Evolutionary conservation across 2,113 vertebrate species (phyloP), one percentile per base, ranked within the genome.

Genomic region (Falcunculus frontatus): DNA sequence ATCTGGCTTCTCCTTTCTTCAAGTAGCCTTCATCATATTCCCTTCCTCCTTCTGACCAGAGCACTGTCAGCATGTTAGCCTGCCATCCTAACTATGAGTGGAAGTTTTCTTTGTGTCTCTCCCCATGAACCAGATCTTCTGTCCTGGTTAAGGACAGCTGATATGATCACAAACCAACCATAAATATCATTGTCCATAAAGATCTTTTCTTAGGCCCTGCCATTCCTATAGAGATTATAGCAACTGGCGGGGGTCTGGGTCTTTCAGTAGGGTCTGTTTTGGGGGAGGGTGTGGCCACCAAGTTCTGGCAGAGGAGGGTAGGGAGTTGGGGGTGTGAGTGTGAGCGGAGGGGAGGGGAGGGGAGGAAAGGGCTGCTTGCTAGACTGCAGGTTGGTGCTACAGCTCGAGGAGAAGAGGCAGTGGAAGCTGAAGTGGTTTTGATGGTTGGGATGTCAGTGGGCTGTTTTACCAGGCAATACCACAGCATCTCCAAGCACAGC

Each of bases 231-330:
- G 65, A n/a, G 7, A 47, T 80, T 86, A 15, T 27, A 88, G 80
- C 19, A 88, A 49, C 30, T 42, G 63, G 4, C 19, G 49, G n/a
- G 11, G 14, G 5, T 5, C 33, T 75, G 30, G 10, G 19, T 70
- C 52, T 85, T 83, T 79, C 39, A 47, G 62, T 10, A 44, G 14
- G 10, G 7, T 60, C 26, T 78, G 49, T 11, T 87, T 81, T 27
- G n/a, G 27, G 39, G n/a, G 5, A 23, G 0, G 2, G 9, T 7
- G 12, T 72, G 49, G 13, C 22, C 14, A 37, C 3, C 1, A 7
- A 7, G 32, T 22, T 70, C 46, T 56, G 67, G 41, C 49, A 79
- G 39, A 82, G 35, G 14, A 22, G 5, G 15, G 11, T 20, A 67
- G 39, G 18, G 42, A 35, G 33, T 10, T 84, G 9, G 6, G 6